These are phyloP conservation scores for Tyrophagus putrescentiae DNA, from an alignment of 1,140 invertebrate species.

Conservation along the genomic window DNA sequence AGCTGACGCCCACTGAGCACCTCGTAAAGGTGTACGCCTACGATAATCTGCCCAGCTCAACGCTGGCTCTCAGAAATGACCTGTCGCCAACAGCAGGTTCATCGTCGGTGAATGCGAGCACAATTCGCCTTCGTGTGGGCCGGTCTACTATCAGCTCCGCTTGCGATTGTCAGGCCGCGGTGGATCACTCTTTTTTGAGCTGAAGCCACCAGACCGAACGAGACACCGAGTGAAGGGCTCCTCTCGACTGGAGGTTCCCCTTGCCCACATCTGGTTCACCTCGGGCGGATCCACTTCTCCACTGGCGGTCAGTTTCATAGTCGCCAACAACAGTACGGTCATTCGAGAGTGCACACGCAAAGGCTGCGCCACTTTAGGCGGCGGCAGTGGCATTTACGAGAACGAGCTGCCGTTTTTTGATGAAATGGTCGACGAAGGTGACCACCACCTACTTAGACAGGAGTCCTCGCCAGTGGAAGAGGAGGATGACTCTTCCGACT, in stretches of 20 bases:
- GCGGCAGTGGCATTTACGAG: neutral
- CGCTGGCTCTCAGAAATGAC: neutral
- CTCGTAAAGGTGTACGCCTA: conserved; percentile 7
- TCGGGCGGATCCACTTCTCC: neutral
- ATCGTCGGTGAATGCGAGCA: neutral
- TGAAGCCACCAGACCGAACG: neutral
- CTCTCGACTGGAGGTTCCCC: neutral
- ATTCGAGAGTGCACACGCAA: neutral
- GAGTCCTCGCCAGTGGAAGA: too few species aligned
- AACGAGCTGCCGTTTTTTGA: too few species aligned
- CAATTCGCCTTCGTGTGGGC: neutral
- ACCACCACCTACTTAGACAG: conserved; percentile 5
- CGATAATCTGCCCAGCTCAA: conserved; percentile 2
- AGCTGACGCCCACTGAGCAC: conserved; percentile 1
- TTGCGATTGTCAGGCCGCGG: neutral
- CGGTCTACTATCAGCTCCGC: neutral
- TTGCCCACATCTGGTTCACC: neutral
- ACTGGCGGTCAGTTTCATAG: neutral
- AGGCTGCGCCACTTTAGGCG: too few species aligned
- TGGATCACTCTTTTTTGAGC: conserved; percentile 1
- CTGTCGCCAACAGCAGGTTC: neutral
- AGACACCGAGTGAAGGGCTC: conserved; percentile 1
- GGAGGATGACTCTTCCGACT: neutral
- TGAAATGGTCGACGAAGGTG: neutral
- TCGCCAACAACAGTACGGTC: neutral